Conservation (phyloP, 2,797 vertebrate species). For the Melanotaenia parkinsoni region DNA sequence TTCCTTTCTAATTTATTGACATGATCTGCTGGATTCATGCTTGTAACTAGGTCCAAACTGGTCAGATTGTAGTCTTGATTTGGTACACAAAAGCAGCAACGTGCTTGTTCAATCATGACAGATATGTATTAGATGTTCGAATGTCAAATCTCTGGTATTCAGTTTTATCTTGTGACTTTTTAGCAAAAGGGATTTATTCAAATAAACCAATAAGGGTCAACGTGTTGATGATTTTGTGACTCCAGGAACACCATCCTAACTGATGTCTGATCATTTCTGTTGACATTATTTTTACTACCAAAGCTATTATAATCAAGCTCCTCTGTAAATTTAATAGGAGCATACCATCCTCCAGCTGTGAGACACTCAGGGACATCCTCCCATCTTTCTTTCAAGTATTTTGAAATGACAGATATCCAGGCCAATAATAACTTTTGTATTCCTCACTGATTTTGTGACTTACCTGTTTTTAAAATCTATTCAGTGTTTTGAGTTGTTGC, state of each 20-base stretch:
- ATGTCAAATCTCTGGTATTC: not conserved
- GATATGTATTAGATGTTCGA: not conserved
- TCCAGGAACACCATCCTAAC: not conserved
- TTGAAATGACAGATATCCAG: not conserved
- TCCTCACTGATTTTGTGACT: not conserved
- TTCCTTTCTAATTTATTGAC: not conserved
- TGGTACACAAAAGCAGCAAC: not conserved
- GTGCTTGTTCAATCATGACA: not conserved
- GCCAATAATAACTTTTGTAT: not conserved
- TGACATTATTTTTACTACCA: not conserved
- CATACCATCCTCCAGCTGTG: not conserved
- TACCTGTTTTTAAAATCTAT: not conserved
- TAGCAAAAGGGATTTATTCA: not conserved
- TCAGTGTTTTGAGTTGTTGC: not conserved
- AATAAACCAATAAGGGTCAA: slow-evolving; percentile 2
- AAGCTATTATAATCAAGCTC: not conserved
- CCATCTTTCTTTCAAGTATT: slow-evolving; percentile 13
- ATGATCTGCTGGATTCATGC: not conserved
- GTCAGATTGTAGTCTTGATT: not conserved
- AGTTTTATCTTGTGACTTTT: not conserved
- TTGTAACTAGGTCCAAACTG: not conserved
- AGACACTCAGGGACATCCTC: slow-evolving; percentile 9
- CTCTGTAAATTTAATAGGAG: slow-evolving; percentile 2
- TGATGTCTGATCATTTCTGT: not conserved
- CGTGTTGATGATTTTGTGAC: slow-evolving; percentile 22